phyloP scores from a whole-genome alignment of 2,113 vertebrate genomes.

The Rhodinocichla rosea region DNA sequence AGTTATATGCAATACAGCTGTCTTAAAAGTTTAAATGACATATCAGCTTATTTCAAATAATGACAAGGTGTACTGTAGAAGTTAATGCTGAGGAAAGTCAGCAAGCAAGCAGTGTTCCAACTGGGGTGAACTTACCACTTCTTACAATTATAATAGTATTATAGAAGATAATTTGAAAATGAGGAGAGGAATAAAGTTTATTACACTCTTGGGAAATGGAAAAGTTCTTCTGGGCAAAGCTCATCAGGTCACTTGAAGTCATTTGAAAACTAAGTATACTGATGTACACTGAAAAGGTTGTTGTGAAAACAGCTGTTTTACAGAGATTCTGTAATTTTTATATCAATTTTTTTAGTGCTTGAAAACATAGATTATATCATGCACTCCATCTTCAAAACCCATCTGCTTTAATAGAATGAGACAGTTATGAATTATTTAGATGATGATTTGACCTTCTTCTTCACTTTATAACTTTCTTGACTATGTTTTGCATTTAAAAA shows the following conservation, averaged over 20 bases:
- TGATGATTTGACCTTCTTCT: background rate
- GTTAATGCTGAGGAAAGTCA: background rate
- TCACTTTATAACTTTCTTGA: background rate
- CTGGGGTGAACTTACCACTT: background rate
- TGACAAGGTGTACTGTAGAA: background rate
- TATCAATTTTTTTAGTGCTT: background rate
- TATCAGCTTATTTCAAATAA: background rate
- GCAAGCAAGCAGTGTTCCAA: accelerated
- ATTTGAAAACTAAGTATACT: background rate
- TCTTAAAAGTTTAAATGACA: background rate
- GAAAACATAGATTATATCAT: background rate
- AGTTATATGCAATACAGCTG: background rate
- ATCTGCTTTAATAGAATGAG: background rate
- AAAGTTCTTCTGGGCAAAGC: background rate
- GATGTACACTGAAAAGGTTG: background rate
- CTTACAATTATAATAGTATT: background rate
- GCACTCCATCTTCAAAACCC: background rate
- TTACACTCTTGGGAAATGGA: background rate
- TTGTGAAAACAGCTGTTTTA: background rate
- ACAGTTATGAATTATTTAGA: conserved; percentile 9
- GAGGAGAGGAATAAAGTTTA: background rate
- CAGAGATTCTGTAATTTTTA: background rate
- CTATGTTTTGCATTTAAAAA: background rate
- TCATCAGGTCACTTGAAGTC: background rate
- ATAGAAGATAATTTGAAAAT: background rate